Evolutionary conservation across 2,888 invertebrate genomes (phyloP), one percentile per base, ranked within the genome.

Genomic region (Cerastoderma edule): DNA sequence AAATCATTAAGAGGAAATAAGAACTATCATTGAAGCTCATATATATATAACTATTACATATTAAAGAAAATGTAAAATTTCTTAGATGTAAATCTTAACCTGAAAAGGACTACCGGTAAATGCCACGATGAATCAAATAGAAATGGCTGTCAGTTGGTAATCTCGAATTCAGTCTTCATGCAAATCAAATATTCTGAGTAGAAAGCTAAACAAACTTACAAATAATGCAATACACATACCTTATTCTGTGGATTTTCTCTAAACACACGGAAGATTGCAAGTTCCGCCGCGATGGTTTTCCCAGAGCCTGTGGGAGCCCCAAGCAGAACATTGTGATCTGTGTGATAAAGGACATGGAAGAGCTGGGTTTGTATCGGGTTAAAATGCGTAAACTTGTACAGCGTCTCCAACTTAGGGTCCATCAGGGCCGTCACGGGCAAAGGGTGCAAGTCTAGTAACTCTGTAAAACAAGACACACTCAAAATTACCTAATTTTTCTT

Each of bases 331-430:
- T 99, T 99, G 85, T 95, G 95, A 89, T 99, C 98, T 0, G 97
- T 98, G 91, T 99, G 96, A 93, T 98, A 99, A 6, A 99, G 94
- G 60, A 97, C 96, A 93, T 99, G 98, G 93, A 99, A 99, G 80
- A 99, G 88, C 94, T 99, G 99, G 0, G 98, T 98, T 93, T 99
- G 99, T 83, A 99, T 98, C 0, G 99, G 98, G 94, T 99, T 99
- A 94, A 99, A 99, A 92, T 98, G 98, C 0, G 95, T 95, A 93
- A 99, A 99, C n/a, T 85, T 90, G 94, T 98, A 99, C 2, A 99
- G 94, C 65, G 95, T 94, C 92, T 99, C 96, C 89, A 95, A 97
- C 0, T 94, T 92, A 0, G 95, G 93, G 89, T 98, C 96, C 85
- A 96, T 95, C 22, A 99, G 93, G 0, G 96, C 97, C 30, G 95